Evolutionary conservation across 2,888 invertebrate species (phyloP), one percentile per base, ranked within the genome.

Genomic region (Sarcophaga caerulescens): DNA sequence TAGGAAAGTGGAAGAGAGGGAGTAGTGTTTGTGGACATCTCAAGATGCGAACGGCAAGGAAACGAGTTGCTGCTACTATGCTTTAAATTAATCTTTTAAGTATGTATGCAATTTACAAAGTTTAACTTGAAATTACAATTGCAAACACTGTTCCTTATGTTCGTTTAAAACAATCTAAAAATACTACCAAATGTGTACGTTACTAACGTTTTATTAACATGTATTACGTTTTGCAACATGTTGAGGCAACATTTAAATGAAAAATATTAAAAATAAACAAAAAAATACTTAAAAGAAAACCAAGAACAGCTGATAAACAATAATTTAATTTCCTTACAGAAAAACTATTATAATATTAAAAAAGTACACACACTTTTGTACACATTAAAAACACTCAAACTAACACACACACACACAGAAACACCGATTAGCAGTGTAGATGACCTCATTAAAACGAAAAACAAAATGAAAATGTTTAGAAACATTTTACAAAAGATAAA

Each of bases 361-460:
- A 35, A 35, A 8, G 35, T 35, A 35, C 35, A 35, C 35, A 57
- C 63, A 59, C 35, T 17, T 62, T 47, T 69, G 63, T 65, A 71
- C 65, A 65, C 60, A 17, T 57, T 35, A 75, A 47, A 76, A 25
- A 76, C 6, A 65, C 25, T 23, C 12, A 81, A 21, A 78, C 23
- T 79, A n/a, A n/a, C 70, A 75, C 74, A 59, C 69, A 83, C 25
- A 86, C 86, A 85, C 66, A 75, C 60, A 59, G 68, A 83, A 23
- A 86, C 86, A 81, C 66, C 78, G 84, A 78, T 65, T 84, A 78
- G 81, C 86, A 86, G 81, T 81, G 84, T 84, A 81, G 84, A 66
- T 59, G 71, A 84, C 86, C 84, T 86, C 86, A 84, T 84, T 84
- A 70, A 71, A 70, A 10, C 17, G 57, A 79, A 74, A 69, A 78